Evolutionary conservation across 2,888 invertebrate species (phyloP), one percentile per base, ranked within the genome.

Genomic region (Alsophila aescularia): DNA sequence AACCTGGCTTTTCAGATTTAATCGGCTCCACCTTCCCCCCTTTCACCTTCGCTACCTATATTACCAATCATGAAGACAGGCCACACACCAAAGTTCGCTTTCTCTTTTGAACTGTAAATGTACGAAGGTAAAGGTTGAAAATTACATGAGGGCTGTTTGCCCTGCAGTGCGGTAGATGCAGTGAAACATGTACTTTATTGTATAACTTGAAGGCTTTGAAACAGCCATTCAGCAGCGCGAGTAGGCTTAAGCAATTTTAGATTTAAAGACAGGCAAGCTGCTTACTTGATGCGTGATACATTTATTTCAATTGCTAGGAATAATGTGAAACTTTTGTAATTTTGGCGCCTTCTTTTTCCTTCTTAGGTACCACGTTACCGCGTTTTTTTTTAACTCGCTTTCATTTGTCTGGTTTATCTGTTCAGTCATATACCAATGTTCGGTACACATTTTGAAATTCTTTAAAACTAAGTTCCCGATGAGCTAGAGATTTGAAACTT

Each of bases 141-240:
- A 32, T 57, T 39, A 35, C 47, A 39, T 12, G 47, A 24, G 3
- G 14, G 39, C n/a, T 6, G 37, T 42, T 35, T 21, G 34, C 18
- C 37, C 56, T 57, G 56, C 56, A 57, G 43, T 57, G 56, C 56
- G 56, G 52, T 47, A 52, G 37, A 37, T 57, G 47, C 56, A 57
- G 56, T 48, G 37, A 52, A 37, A 48, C 39, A 48, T 47, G 51
- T n/a, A n/a, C 35, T 1, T 24, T 5, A 24, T 8, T 15, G n/a
- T n/a, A n/a, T 43, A 37, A 24, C 42, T 12, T 24, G 52, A 44
- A 44, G 27, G 43, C 39, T 45, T 44, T 41, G 35, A 50, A 18
- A 37, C n/a, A 15, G 32, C 21, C 24, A 21, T 43, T 21, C 24
- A 13, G 31, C 14, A 27, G 9, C 5, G 9, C 2, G 27, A 8